Conservation (phyloP, 1,140 invertebrate species). For the Catajapyx aquilonaris region DNA sequence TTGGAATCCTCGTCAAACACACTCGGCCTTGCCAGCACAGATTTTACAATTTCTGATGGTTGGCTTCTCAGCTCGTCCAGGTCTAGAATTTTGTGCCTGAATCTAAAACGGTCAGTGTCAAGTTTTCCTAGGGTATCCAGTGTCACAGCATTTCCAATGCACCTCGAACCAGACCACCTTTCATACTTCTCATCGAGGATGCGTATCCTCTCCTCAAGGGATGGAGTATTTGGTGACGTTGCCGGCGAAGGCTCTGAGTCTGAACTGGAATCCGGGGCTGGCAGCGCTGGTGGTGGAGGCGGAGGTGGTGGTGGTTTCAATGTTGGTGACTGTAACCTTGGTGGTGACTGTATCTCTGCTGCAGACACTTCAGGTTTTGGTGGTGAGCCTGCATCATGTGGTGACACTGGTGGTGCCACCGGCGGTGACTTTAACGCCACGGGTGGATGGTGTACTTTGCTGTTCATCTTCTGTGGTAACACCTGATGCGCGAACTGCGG, state of each 20-base stretch:
- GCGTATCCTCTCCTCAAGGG: slow-evolving; percentile 68
- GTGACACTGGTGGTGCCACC: no score
- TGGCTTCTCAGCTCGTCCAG: slow-evolving; percentile 40
- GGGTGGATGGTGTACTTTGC: no score
- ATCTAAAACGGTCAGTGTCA: slow-evolving; percentile 30
- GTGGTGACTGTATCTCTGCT: no score
- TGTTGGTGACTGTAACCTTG: slow-evolving; percentile 22
- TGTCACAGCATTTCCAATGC: slow-evolving; percentile 28
- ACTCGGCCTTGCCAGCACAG: slow-evolving; percentile 69
- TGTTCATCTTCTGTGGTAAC: no score
- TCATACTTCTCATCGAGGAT: slow-evolving; percentile 80
- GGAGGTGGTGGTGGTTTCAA: slow-evolving; percentile 17
- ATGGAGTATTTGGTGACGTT: slow-evolving; percentile 17
- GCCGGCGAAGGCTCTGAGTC: slow-evolving; percentile 19
- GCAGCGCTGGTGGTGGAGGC: slow-evolving; percentile 15
- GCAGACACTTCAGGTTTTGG: no score
- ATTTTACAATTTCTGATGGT: slow-evolving; percentile 84
- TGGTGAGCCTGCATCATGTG: no score
- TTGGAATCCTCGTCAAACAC: slow-evolving; percentile 93
- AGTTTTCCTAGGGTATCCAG: slow-evolving; percentile 32
- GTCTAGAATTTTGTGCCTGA: slow-evolving; percentile 43
- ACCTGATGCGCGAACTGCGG: slow-evolving; percentile 64
- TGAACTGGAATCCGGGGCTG: slow-evolving; percentile 14
- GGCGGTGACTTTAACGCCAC: no score
- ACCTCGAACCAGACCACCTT: slow-evolving; percentile 54